Percentiles rank a stretch among this genome's conserved stretches.
Conservation (phyloP, 2,888 invertebrate genomes). For the Drosophila diplacantha region DNA sequence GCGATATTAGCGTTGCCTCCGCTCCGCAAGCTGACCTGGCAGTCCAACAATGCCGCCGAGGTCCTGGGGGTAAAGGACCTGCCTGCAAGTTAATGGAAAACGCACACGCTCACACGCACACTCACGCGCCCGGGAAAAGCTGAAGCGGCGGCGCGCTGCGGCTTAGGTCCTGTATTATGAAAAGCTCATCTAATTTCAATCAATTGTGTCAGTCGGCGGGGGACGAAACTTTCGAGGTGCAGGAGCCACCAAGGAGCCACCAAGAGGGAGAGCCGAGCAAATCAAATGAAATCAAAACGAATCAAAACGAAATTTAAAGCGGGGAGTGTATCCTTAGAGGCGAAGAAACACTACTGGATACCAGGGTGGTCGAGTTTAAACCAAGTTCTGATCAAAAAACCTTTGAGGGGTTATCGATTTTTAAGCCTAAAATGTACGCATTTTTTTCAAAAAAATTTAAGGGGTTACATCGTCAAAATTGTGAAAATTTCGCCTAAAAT, state of each 20-base stretch:
- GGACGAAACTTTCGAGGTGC: conserved; percentile 8
- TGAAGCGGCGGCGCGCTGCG: conserved; percentile 8
- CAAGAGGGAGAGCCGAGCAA: neutral
- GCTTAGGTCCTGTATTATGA: conserved; percentile 67
- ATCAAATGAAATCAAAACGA: conserved; percentile 27
- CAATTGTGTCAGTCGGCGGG: conserved; percentile 59
- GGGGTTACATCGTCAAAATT: no score
- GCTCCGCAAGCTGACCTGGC: conserved; percentile 17
- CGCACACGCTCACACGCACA: conserved; percentile 23
- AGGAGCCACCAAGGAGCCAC: neutral
- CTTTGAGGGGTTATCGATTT: no score
- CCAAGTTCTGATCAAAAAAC: no score
- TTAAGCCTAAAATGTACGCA: no score
- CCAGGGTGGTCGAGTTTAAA: no score
- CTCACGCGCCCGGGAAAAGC: conserved; percentile 12
- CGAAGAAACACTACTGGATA: no score
- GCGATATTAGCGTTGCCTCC: conserved; percentile 55
- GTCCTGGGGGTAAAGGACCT: conserved; percentile 2
- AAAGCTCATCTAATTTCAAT: conserved; percentile 75
- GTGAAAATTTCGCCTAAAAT: no score
- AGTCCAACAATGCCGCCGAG: conserved; percentile 6
- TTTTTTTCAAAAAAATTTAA: no score
- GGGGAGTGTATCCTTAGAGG: no score
- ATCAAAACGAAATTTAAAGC: conserved; percentile 10
- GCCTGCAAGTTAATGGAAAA: conserved; percentile 36